Evolutionary conservation across 2,797 vertebrate species (phyloP).

Genomic region (Tiaroga cobitis): DNA sequence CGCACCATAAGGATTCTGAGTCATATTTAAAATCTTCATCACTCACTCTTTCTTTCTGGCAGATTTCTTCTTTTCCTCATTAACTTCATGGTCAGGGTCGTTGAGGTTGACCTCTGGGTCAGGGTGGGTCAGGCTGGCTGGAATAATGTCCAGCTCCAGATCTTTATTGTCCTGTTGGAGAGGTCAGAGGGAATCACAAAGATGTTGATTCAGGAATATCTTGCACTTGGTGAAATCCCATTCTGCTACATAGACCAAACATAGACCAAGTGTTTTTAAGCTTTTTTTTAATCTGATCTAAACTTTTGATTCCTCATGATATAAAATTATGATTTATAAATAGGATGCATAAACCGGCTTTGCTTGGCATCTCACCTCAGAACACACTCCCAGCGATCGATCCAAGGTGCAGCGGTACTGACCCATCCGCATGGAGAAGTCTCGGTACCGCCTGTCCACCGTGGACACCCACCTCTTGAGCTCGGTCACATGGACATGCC

Average conservation of each 20-base stretch:
- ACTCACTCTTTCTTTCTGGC: constrained; percentile 96
- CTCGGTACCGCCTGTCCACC: constrained; percentile 93
- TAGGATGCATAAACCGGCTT: background rate
- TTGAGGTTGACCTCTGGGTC: constrained; percentile 94
- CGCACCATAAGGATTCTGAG: background rate
- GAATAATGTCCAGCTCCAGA: constrained; percentile 93
- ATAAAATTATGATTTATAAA: background rate
- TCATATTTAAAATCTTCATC: constrained; percentile 1
- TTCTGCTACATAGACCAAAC: too few species aligned
- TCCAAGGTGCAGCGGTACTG: constrained; percentile 93
- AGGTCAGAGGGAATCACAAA: background rate
- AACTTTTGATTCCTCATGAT: background rate
- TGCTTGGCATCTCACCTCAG: constrained; percentile 80
- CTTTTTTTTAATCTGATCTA: background rate
- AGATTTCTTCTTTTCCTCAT: constrained; percentile 95
- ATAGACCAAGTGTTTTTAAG: background rate
- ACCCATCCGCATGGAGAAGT: constrained; percentile 95
- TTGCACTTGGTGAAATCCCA: too few species aligned
- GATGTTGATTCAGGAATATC: too few species aligned
- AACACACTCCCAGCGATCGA: constrained; percentile 88
- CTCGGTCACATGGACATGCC: constrained; percentile 91
- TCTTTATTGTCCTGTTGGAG: constrained; percentile 90
- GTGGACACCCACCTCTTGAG: constrained; percentile 94
- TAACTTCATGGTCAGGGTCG: constrained; percentile 92
- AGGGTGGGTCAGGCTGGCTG: constrained; percentile 93